Conservation (phyloP, 1,140 invertebrate species). For the Heliconius hermathena region DNA sequence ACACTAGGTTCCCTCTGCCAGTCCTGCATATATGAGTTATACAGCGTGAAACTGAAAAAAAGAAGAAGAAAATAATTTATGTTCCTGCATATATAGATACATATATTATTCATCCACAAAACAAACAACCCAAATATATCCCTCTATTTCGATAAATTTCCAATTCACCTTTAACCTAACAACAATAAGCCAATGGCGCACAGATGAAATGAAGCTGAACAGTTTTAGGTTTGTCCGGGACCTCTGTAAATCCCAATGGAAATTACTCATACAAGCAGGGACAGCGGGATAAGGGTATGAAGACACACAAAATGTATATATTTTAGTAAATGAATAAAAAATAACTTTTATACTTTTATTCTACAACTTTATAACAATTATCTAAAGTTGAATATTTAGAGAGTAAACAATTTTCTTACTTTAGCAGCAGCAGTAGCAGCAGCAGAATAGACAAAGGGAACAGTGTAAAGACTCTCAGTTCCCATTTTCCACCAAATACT, state of each 20-base stretch:
- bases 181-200: conserved; percentile 58
- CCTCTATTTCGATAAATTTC: conserved; percentile 17
- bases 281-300: conserved; percentile 14
- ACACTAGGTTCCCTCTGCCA: no score
- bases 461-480: no score
- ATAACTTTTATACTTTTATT: background rate
- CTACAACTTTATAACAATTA: background rate
- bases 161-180: conserved; percentile 62
- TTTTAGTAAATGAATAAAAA: background rate
- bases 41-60: no score
- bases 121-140: conserved; percentile 15
- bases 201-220: conserved; percentile 67
- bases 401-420: no score
- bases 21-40: no score
- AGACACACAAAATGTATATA: background rate
- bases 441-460: no score
- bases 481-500: no score
- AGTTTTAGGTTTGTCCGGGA: conserved; percentile 68
- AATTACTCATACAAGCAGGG: conserved; percentile 57
- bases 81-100: no score
- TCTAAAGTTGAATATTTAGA: no score
- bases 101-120: background rate
- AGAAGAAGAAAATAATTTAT: no score
- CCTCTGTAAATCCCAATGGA: conserved; percentile 63
- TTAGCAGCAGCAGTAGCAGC: no score